A percentile compares a stretch with the other conserved stretches of the same genome.
Evolutionary conservation across 2,797 vertebrate species (phyloP).

Genomic region (Leucoraja ocellata): DNA sequence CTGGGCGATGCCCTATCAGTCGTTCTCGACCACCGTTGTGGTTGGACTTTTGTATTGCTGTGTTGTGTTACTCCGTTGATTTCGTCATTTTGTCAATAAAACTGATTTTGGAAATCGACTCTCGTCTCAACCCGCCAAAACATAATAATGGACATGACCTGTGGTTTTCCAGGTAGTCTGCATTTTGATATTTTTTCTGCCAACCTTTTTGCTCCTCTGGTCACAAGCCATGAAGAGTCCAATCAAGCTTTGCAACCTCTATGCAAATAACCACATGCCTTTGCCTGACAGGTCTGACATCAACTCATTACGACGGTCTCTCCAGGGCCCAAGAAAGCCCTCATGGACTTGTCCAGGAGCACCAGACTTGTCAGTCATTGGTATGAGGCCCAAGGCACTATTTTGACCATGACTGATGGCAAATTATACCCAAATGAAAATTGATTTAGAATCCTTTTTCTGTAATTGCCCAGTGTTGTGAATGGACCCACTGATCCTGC

Average conservation of each 20-base stretch:
- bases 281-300: not conserved
- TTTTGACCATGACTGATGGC: slow-evolving; percentile 1
- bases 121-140: too few relatives aligned
- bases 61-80: too few relatives aligned
- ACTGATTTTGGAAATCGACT: too few relatives aligned
- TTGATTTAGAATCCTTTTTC: slow-evolving; percentile 25
- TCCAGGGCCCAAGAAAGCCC: not conserved
- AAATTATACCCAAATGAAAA: slow-evolving; percentile 5
- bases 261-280: not conserved
- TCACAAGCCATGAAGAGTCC: not conserved
- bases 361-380: not conserved
- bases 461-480: not conserved
- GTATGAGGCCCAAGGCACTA: slow-evolving; percentile 12
- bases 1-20: too few relatives aligned
- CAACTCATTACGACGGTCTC: slow-evolving; percentile 3
- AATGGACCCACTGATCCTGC: slow-evolving; percentile 4
- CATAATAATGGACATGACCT: not conserved
- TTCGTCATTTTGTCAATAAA: too few relatives aligned
- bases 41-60: too few relatives aligned
- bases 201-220: not conserved
- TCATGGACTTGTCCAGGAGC: not conserved
- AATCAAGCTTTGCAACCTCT: not conserved
- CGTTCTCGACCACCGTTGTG: too few relatives aligned
- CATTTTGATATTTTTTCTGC: not conserved
- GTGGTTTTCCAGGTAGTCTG: not conserved